A percentile compares a stretch with the other conserved stretches of the same genome.
phyloP scores from a whole-genome alignment of 2,888 invertebrate genomes.

The Serripes groenlandicus region DNA sequence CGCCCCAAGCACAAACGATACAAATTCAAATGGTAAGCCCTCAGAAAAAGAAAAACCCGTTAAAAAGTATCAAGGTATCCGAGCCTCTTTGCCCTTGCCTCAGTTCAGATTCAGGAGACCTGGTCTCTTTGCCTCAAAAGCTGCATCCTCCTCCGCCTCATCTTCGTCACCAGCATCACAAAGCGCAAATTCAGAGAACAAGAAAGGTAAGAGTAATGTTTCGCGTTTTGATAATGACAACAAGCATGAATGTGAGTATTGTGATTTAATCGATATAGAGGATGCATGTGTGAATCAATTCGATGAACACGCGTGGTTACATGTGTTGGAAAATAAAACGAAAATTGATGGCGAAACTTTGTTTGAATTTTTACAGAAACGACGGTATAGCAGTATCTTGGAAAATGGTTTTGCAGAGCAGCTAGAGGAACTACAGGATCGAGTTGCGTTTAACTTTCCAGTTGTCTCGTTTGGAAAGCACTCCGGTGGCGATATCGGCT shows the following conservation, averaged over 20 bases:
- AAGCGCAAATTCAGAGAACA: conserved; percentile 53
- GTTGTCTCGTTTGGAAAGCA: conserved; percentile 61
- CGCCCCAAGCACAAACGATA: conserved; percentile 36
- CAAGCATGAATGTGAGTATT: conserved; percentile 10
- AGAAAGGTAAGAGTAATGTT: conserved; percentile 63
- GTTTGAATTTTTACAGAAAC: conserved; percentile 78
- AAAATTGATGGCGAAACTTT: conserved; percentile 70
- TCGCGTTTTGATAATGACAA: neutral
- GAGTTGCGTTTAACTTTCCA: conserved; percentile 58
- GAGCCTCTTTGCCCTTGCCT: conserved; percentile 65
- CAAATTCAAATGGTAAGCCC: conserved; percentile 12
- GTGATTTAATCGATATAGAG: neutral
- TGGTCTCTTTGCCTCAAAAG: conserved; percentile 43
- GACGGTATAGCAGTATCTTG: conserved; percentile 73
- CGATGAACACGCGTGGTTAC: conserved; percentile 45
- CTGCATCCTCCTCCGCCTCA: conserved; percentile 15
- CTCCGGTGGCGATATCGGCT: conserved; percentile 45
- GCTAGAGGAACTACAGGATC: conserved; percentile 58
- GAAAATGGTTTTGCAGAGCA: conserved; percentile 70
- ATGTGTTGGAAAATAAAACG: conserved; percentile 62
- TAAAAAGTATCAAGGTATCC: conserved; percentile 56
- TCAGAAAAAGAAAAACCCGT: conserved; percentile 25
- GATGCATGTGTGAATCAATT: neutral
- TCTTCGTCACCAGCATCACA: conserved; percentile 25
- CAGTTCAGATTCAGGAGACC: conserved; percentile 66